phyloP scores from a whole-genome alignment of 2,113 vertebrate genomes.

The Conger conger region DNA sequence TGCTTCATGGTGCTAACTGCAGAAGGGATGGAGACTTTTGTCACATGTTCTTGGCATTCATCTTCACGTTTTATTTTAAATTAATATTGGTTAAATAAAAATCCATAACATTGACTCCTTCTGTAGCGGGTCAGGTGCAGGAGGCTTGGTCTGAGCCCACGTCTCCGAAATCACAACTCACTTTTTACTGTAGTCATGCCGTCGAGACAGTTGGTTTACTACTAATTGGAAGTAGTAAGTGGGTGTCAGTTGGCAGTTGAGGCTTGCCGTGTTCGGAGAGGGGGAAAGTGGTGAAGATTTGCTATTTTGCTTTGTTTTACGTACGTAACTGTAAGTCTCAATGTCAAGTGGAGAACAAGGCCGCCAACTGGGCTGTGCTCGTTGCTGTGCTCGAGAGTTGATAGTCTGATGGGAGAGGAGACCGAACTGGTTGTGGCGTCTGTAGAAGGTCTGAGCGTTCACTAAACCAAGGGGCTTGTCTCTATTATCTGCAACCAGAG shows the following conservation, averaged over 20 bases:
- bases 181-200: neutral
- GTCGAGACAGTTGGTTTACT: neutral
- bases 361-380: neutral
- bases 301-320: neutral
- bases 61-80: neutral
- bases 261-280: neutral
- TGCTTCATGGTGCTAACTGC: neutral
- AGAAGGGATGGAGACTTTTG: neutral
- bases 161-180: neutral
- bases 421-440: neutral
- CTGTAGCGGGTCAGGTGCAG: neutral
- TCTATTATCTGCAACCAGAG: neutral
- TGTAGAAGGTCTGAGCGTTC: neutral
- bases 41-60: neutral
- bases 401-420: neutral
- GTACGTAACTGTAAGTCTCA: conserved; percentile 8
- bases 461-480: neutral
- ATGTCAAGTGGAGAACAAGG: neutral
- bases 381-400: neutral
- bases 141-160: neutral
- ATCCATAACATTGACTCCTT: neutral
- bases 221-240: neutral
- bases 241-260: neutral
- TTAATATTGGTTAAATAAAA: neutral
- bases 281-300: neutral